A percentile compares a stretch with the other conserved stretches of the same genome.
phyloP scores from a whole-genome alignment of 2,888 invertebrate genomes.

The Eristalis intricaria region DNA sequence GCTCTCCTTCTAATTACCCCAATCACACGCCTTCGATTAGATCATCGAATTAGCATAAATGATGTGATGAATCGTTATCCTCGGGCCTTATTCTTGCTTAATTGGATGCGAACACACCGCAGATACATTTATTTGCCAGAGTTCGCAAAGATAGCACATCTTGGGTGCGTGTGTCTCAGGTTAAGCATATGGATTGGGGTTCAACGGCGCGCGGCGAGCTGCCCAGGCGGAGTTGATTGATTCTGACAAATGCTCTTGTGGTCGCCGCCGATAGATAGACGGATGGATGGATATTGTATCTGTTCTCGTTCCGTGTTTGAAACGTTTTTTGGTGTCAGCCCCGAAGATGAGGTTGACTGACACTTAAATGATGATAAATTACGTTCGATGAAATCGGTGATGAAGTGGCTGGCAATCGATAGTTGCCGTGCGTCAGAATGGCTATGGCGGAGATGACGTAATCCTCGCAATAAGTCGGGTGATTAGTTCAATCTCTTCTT shows the following conservation, averaged over 20 bases:
- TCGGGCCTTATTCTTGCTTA: conserved; percentile 12
- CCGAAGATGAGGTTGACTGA: conserved; percentile 35
- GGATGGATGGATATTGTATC: conserved; percentile 6
- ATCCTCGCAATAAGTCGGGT: not conserved
- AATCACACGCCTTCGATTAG: conserved; percentile 49
- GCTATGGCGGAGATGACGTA: not conserved
- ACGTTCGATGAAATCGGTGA: conserved; percentile 1
- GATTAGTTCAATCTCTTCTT: not conserved
- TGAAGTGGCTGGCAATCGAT: not conserved
- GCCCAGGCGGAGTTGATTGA: conserved; percentile 22
- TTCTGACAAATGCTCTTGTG: conserved; percentile 27
- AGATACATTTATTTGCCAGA: not conserved
- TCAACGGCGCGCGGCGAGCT: not conserved
- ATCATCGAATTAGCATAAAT: conserved; percentile 57
- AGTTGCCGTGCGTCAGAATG: conserved; percentile 4
- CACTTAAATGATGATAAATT: conserved; percentile 51
- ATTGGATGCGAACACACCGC: conserved; percentile 26
- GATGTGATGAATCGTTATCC: conserved; percentile 39
- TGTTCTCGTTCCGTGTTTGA: not conserved
- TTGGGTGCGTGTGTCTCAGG: not conserved
- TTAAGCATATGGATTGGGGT: conserved; percentile 1
- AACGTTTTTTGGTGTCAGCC: conserved; percentile 3
- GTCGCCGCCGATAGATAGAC: not conserved
- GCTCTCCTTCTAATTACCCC: conserved; percentile 16
- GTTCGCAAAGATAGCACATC: not conserved